phyloP scores from a whole-genome alignment of 2,888 invertebrate genomes.

The Cylloceria caligata region DNA sequence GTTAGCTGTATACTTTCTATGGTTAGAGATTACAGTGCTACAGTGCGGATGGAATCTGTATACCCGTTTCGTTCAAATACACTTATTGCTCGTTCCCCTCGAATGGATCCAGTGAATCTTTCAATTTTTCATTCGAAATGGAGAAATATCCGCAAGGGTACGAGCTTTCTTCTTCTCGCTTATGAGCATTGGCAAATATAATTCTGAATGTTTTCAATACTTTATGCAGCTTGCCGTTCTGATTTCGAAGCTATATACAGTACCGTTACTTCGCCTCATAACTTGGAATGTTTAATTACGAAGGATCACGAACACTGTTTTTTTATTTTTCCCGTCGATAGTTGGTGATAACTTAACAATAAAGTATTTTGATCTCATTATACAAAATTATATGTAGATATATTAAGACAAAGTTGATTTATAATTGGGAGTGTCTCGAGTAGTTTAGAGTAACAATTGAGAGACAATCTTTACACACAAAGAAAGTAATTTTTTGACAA shows the following conservation, averaged over 20 bases:
- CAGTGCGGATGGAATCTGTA: constrained; percentile 19
- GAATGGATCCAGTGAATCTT: constrained; percentile 1
- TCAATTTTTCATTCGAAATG: constrained; percentile 34
- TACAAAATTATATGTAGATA: not conserved
- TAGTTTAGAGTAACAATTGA: too few relatives aligned
- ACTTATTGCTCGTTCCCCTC: constrained; percentile 30
- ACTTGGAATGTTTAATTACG: not conserved
- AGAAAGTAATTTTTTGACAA: too few relatives aligned
- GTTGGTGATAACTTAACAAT: not conserved
- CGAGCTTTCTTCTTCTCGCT: not conserved
- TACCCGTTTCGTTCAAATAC: constrained; percentile 32
- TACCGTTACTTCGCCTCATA: not conserved
- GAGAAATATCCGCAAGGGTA: constrained; percentile 8
- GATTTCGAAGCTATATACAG: not conserved
- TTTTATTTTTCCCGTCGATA: not conserved
- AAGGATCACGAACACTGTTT: not conserved
- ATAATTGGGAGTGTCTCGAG: too few relatives aligned
- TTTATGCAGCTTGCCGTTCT: not conserved
- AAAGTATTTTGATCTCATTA: not conserved
- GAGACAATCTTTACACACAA: too few relatives aligned
- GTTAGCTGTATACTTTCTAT: constrained; percentile 40
- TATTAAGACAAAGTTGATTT: not conserved
- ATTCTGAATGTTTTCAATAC: constrained; percentile 9
- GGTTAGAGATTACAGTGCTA: constrained; percentile 30
- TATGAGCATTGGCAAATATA: not conserved